phyloP scores from a whole-genome alignment of 2,888 invertebrate species.

The Seira ritae region DNA sequence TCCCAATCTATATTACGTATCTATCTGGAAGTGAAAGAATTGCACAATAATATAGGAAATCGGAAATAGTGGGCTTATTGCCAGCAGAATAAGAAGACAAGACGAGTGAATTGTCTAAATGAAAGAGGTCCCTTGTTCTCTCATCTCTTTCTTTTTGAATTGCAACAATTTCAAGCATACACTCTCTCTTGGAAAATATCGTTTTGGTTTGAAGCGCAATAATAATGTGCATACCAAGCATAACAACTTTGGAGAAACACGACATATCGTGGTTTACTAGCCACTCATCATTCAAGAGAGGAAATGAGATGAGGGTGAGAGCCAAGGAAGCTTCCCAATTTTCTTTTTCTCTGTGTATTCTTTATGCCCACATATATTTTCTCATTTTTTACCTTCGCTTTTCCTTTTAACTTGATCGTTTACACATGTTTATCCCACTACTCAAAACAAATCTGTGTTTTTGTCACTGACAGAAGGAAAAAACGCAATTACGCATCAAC shows the following conservation, averaged over 20 bases:
- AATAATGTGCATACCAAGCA: constrained; percentile 12
- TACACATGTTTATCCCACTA: constrained; percentile 48
- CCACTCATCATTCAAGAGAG: constrained; percentile 35
- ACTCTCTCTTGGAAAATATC: too few species aligned
- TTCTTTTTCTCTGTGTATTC: too few species aligned
- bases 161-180: constrained; percentile 37
- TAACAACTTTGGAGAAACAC: neutral
- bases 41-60: neutral
- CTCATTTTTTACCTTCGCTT: constrained; percentile 13
- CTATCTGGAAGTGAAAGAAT: too few species aligned
- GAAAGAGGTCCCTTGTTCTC: constrained; percentile 45
- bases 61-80: constrained; percentile 1
- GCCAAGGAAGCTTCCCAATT: constrained; percentile 42
- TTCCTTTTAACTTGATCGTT: constrained; percentile 25
- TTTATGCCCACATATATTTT: constrained; percentile 26
- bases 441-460: too few species aligned
- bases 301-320: constrained; percentile 14
- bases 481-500: constrained; percentile 29
- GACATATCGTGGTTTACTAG: constrained; percentile 31
- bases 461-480: too few species aligned
- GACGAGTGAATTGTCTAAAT: constrained; percentile 46
- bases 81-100: constrained; percentile 1
- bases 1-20: too few species aligned
- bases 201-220: neutral
- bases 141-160: constrained; percentile 16